Evolutionary conservation across 2,888 invertebrate species (phyloP).

Genomic region (Patella depressa): DNA sequence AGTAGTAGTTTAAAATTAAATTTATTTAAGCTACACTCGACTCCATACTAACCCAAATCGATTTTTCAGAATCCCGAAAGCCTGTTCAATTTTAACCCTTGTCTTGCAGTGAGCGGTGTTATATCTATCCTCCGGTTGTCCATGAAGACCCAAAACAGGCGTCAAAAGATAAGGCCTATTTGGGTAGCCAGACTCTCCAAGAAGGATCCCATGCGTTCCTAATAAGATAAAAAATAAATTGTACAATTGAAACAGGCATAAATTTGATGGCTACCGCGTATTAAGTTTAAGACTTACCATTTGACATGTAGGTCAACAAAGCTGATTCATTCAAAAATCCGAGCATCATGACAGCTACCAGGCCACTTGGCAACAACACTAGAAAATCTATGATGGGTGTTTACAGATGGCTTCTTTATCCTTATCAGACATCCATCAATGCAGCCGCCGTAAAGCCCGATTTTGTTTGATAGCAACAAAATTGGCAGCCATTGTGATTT

Average conservation of each 20-base stretch:
- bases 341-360: too few species aligned
- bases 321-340: background rate
- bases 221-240: background rate
- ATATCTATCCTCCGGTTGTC: background rate
- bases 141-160: background rate
- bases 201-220: background rate
- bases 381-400: background rate
- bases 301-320: background rate
- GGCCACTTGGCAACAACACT: too few species aligned
- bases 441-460: background rate
- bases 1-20: too few species aligned
- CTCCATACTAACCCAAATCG: background rate
- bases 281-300: background rate
- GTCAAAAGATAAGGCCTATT: slow-evolving; percentile 3
- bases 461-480: too few species aligned
- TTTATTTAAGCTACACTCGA: too few species aligned
- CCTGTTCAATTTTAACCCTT: background rate
- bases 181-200: background rate
- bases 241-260: background rate
- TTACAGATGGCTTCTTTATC: background rate
- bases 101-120: background rate
- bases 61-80: background rate
- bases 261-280: too few species aligned
- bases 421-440: background rate
- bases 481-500: too few species aligned